A percentile compares a stretch with the other conserved stretches of the same genome.
Conservation (phyloP, 2,113 vertebrate species). For the Heteronetta atricapilla region DNA sequence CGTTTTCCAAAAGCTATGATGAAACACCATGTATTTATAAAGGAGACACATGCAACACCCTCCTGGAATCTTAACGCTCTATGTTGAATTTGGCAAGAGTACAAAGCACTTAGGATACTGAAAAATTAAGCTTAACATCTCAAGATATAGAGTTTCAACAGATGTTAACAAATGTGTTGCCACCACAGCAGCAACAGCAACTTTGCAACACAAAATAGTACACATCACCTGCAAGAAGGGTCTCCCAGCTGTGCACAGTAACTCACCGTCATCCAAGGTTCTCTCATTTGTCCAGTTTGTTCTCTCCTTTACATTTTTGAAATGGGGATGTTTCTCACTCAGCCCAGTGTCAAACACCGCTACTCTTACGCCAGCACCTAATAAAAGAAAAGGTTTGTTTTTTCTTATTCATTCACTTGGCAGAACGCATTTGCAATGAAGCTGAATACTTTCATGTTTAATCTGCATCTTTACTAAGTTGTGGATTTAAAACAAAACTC, state of each 20-base stretch:
- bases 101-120: neutral
- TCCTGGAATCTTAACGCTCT: neutral
- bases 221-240: rapidly evolving
- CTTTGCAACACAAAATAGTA: neutral
- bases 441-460: neutral
- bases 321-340: conserved; percentile 97
- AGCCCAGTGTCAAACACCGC: conserved; percentile 98
- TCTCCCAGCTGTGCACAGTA: neutral
- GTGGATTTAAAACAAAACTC: neutral
- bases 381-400: rapidly evolving
- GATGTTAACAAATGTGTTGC: neutral
- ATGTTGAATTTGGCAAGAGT: neutral
- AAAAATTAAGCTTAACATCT: neutral
- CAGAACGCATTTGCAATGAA: too few species aligned
- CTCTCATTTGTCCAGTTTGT: conserved; percentile 99
- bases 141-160: neutral
- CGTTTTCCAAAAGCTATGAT: neutral
- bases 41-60: neutral
- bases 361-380: conserved; percentile 93
- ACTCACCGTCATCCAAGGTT: conserved; percentile 94
- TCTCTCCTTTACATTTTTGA: conserved; percentile 98
- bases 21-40: neutral
- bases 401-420: neutral
- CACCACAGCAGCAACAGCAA: neutral
- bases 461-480: neutral